Evolutionary conservation across 2,113 vertebrate genomes (phyloP), one percentile per base, ranked within the genome.

Genomic region (Upupa epops): DNA sequence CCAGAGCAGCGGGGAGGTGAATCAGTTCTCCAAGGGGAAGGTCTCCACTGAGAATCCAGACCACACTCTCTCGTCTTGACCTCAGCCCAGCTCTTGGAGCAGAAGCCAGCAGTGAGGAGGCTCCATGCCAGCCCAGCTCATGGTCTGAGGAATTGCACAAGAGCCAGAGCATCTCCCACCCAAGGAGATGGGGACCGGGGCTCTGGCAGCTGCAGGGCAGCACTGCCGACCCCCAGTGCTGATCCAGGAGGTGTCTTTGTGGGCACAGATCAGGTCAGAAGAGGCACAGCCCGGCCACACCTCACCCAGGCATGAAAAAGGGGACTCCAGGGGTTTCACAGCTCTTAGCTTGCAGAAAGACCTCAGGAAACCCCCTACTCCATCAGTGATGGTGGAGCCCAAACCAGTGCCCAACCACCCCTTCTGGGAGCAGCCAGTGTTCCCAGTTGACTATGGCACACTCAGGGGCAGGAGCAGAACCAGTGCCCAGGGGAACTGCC

Each of bases 371-470:
- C 29, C 10, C 34, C 42, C 52, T 13, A 2, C 1, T 2, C 42
- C 17, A 3, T 29, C 24, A 52, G 25, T n/a, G 60, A 11, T 3
- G 3, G 14, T 22, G 22, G 69, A 65, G 32, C 70, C 17, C 32
- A 37, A 65, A 16, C 14, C 42, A 29, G 22, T 5, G 32, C 69
- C 32, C 26, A 15, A 32, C n/a, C 26, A 8, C 8, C 32, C 26
- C 40, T 18, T 7, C 28, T 32, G 40, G 81, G 52, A 74, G 60
- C 52, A 29, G 52, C 60, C 58, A 5, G 42, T 20, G 14, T 17
- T 58, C 2, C 0, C 15, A 18, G 51, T 4, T 63, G 48, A 17
- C 28, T 32, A 8, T 1, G 6, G 24, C 61, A 61, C 2, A 8
- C n/a, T 10, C 21, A 5, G 36, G 31, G 9, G 48, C 2, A 6